A percentile compares a stretch with the other conserved stretches of the same genome.
Conservation (phyloP, 2,888 invertebrate genomes). For the Hoplodrina ambigua region DNA sequence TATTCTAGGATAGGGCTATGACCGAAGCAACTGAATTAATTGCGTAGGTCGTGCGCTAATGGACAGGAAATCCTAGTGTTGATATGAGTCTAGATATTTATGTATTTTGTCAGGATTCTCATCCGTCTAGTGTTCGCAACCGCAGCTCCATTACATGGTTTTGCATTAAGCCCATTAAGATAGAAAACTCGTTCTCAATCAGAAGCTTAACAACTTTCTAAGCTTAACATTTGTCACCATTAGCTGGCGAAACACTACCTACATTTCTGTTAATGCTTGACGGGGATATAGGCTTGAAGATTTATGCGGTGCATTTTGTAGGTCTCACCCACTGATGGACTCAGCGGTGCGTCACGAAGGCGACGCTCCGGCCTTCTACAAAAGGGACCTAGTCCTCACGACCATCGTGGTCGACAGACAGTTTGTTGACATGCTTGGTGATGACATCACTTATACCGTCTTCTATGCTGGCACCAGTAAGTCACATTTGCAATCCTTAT, state of each 20-base stretch:
- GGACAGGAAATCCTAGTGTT: constrained; percentile 51
- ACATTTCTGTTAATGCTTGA: constrained; percentile 1
- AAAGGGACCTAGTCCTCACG: constrained; percentile 91
- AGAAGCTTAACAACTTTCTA: constrained; percentile 19
- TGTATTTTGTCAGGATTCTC: constrained; percentile 29
- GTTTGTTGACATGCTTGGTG: constrained; percentile 89
- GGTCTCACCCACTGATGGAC: constrained; percentile 93
- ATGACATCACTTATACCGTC: constrained; percentile 89
- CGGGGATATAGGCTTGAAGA: constrained; percentile 4
- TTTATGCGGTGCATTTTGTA: constrained; percentile 57
- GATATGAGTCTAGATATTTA: constrained; percentile 35
- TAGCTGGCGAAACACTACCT: constrained; percentile 7
- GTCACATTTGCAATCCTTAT: constrained; percentile 60
- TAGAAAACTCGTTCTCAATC: constrained; percentile 28
- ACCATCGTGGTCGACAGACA: constrained; percentile 91
- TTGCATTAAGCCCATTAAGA: constrained; percentile 12
- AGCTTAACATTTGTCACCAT: constrained; percentile 34
- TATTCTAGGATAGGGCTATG: constrained; percentile 22
- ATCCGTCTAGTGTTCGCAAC: constrained; percentile 22
- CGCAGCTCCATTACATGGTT: constrained; percentile 19
- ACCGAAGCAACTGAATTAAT: constrained; percentile 37
- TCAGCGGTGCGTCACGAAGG: constrained; percentile 92
- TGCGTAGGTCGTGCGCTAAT: constrained; percentile 39
- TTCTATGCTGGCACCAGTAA: constrained; percentile 92
- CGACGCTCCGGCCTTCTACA: constrained; percentile 91